Conservation (phyloP, 1,140 invertebrate genomes). For the Plodia interpunctella region DNA sequence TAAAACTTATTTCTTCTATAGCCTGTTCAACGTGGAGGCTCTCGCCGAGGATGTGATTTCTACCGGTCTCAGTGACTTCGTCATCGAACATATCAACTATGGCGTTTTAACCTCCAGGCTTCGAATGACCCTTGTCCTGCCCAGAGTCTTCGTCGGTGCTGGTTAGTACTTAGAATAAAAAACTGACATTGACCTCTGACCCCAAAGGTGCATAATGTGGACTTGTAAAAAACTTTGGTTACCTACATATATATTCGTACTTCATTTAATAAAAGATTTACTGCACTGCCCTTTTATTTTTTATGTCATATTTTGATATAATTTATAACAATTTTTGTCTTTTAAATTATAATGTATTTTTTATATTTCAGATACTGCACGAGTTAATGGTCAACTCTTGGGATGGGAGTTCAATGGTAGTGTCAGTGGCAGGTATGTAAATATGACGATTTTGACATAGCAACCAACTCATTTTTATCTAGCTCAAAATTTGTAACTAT, state of each 20-base stretch:
- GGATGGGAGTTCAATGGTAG: conserved; percentile 13
- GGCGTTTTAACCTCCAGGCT: conserved; percentile 29
- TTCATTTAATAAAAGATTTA: no score
- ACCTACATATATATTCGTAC: no score
- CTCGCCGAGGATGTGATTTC: conserved; percentile 25
- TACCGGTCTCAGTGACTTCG: conserved; percentile 44
- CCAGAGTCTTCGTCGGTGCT: conserved; percentile 25
- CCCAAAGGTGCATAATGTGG: no score
- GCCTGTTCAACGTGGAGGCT: conserved; percentile 27
- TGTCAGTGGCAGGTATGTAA: conserved; percentile 25
- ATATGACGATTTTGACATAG: not conserved
- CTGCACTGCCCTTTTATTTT: no score
- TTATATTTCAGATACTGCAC: not conserved
- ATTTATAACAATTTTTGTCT: not conserved
- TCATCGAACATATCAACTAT: conserved; percentile 33
- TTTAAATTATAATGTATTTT: not conserved
- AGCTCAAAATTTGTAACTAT: no score
- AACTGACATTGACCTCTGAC: no score
- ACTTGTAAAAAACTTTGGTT: no score
- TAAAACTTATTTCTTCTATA: conserved; percentile 16
- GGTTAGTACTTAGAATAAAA: conserved; percentile 35
- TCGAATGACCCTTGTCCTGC: conserved; percentile 36
- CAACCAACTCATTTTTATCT: no score
- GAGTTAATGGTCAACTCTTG: conserved; percentile 16
- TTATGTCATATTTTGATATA: no score